Conservation (phyloP, 1,140 invertebrate species). For the Diabrotica virgifera region DNA sequence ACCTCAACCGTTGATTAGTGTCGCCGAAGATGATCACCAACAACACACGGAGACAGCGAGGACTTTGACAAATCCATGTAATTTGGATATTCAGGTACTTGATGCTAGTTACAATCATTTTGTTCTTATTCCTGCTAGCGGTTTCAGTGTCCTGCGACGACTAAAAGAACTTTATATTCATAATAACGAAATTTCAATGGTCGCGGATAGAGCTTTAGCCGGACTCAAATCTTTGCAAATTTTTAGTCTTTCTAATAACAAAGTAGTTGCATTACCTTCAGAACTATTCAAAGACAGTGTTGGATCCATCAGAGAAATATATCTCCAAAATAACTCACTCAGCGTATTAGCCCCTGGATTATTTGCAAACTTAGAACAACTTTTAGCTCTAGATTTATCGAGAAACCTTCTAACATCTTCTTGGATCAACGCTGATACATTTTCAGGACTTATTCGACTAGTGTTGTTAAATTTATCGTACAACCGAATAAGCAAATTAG, state of each 20-base stretch:
- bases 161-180: conserved; percentile 74
- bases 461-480: conserved; percentile 82
- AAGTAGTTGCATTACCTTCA: conserved; percentile 81
- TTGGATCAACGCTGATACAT: conserved; percentile 79
- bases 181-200: conserved; percentile 81
- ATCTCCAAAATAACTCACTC: conserved; percentile 85
- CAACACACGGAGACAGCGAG: conserved; percentile 48
- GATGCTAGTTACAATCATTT: conserved; percentile 86
- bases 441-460: conserved; percentile 81
- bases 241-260: conserved; percentile 82
- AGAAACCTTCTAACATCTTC: conserved; percentile 80
- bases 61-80: conserved; percentile 58
- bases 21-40: conserved; percentile 50
- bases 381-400: conserved; percentile 82
- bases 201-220: conserved; percentile 75
- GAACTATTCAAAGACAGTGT: conserved; percentile 76
- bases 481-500: conserved; percentile 77
- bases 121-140: conserved; percentile 72
- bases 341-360: conserved; percentile 74
- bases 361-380: conserved; percentile 78
- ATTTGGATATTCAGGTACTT: conserved; percentile 74
- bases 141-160: conserved; percentile 72
- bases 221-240: conserved; percentile 75
- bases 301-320: conserved; percentile 78
- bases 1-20: conserved; percentile 62